Evolutionary conservation across 2,797 vertebrate species (phyloP), one percentile per base, ranked within the genome.

Genomic region (Neosalanx taihuensis): DNA sequence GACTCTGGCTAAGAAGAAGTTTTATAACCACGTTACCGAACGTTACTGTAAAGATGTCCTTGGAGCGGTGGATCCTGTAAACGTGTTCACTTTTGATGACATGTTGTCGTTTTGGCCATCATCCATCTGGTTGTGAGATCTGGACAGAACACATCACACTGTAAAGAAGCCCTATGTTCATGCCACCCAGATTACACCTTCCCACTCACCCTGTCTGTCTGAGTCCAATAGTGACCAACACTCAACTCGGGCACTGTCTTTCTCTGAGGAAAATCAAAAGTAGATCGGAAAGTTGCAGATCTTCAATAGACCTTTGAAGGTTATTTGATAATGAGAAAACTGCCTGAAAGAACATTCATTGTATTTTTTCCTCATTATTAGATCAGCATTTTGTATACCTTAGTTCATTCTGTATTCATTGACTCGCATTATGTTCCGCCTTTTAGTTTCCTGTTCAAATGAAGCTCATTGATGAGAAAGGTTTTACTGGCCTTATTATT

Each of bases 191-290:
- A 13, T 67, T 67, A 76, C 79, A 68, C 58, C 46, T 26, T 17
- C 13, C 33, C 30, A 41, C 67, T 81, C 71, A 78, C 76, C 67
- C 66, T 66, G 46, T 72, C 64, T 74, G 77, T 61, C 29, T 70
- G 75, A 84, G 51, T 18, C 68, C 71, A 77, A 62, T 69, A 31
- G 64, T 51, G 67, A 71, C 74, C 5, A 51, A 80, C 79, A 74
- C 72, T 53, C 58, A 73, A 82, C 78, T 77, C 70, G 29, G 74
- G 73, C 75, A 67, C 76, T 3, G 70, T 84, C 76, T 70, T 35
- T 75, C 67, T 49, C 59, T 41, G 20, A 37, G 15, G 59, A 56
- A n/a, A 49, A 26, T 35, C 58, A 17, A 49, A 72, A 46, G 63
- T 64, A 71, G 63, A 61, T 29, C 68, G 26, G 67, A 71, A 17